A percentile compares a stretch with the other conserved stretches of the same genome.
Conservation (phyloP, 2,888 invertebrate species). For the Dynastes grantii region DNA sequence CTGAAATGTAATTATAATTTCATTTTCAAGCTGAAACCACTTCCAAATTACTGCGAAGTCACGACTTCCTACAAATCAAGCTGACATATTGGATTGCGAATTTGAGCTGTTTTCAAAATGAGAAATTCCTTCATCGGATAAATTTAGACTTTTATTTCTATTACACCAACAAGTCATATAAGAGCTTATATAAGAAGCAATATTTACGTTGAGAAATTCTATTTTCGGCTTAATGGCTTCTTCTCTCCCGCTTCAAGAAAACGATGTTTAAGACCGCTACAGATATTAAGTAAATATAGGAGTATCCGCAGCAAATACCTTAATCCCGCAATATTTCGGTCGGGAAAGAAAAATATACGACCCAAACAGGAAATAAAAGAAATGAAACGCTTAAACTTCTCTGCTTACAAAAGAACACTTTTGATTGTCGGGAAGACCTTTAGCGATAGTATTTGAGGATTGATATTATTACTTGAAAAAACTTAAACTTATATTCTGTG, state of each 20-base stretch:
- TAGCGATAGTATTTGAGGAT: too few species aligned
- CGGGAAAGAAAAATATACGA: neutral
- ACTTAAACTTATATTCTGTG: too few species aligned
- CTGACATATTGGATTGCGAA: neutral
- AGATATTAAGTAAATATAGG: conserved; percentile 9
- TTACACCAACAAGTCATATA: conserved; percentile 1
- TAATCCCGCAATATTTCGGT: conserved; percentile 20
- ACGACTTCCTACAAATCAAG: neutral
- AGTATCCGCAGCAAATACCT: conserved; percentile 5
- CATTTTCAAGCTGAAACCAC: too few species aligned
- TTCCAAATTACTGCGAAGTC: neutral
- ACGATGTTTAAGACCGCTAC: neutral
- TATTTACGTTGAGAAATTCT: conserved; percentile 1
- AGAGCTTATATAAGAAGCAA: neutral
- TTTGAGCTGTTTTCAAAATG: neutral
- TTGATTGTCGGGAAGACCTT: neutral
- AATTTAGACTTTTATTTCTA: neutral
- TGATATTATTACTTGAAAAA: too few species aligned
- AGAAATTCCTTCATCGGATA: neutral
- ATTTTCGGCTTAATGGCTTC: conserved; percentile 6
- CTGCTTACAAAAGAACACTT: neutral
- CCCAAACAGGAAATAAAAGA: conserved; percentile 1
- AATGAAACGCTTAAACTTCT: neutral
- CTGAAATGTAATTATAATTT: neutral
- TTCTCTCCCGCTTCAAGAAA: neutral